Evolutionary conservation across 2,113 vertebrate genomes (phyloP), one percentile per base, ranked within the genome.

Genomic region (Cheilinus undulatus): DNA sequence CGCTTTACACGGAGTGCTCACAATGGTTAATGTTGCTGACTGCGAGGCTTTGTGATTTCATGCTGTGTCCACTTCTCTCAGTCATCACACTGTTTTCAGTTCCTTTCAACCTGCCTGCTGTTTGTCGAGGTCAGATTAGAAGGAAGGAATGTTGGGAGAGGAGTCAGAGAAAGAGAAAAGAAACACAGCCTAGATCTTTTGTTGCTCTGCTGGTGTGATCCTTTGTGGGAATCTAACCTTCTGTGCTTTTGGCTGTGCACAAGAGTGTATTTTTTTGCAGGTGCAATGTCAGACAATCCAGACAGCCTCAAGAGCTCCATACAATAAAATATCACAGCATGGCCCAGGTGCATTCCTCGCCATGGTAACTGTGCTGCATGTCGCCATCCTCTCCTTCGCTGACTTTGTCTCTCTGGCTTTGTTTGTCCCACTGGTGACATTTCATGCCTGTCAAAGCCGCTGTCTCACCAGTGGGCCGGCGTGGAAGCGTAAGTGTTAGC

Each of bases 361-460:
- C 32, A 15, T n/a, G 58, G 52, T 49, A 38, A 45, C 54, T 17
- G 24, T 32, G 22, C 60, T 36, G 36, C 46, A 2, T 64, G 69
- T 46, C 30, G 10, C 56, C 38, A 1, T 49, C 43, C 30, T 58
- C 49, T 62, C 51, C 43, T 36, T 76, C 59, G 4, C 46, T 3
- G 38, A 69, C 79, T 70, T 83, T 82, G 62, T 80, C 58, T 54
- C 36, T 30, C 30, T 23, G 46, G 72, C 75, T 74, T 77, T 78
- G 72, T 90, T 75, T 86, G 69, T 72, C 74, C 81, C 72, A 5
- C 34, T 50, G 42, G 68, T 86, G 83, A 82, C 82, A 86, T 82
- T 87, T 87, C 84, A 76, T 77, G 87, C 45, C 75, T 86, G 76
- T 76, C 73, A 76, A 9, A 42, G 62, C 65, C 2, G 17, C 73